Conservation (phyloP, 2,797 vertebrate species). For the Molossus molossus region DNA sequence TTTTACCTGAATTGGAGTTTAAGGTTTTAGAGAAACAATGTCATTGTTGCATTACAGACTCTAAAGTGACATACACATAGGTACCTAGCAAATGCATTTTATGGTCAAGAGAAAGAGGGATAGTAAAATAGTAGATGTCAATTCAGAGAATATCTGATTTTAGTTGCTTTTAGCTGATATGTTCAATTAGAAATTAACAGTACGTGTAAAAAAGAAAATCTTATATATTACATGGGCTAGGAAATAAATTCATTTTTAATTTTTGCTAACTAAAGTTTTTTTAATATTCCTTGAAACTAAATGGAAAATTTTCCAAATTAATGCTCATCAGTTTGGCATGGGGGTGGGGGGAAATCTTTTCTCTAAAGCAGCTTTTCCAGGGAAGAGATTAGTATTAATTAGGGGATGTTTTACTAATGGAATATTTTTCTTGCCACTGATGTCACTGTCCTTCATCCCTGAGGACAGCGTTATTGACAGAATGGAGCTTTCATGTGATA, state of each 20-base stretch:
- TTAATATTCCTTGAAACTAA: constrained; percentile 81
- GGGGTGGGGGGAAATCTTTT: constrained; percentile 57
- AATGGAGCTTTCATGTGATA: neutral
- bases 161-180: constrained; percentile 64
- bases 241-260: constrained; percentile 74
- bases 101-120: constrained; percentile 24
- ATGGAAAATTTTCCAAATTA: constrained; percentile 86
- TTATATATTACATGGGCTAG: constrained; percentile 32
- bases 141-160: constrained; percentile 2
- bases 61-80: neutral
- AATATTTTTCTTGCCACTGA: constrained; percentile 82
- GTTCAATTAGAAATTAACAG: constrained; percentile 67
- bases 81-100: constrained; percentile 45
- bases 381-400: constrained; percentile 85
- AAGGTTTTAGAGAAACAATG: constrained; percentile 11
- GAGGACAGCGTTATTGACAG: constrained; percentile 60
- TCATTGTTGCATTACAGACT: neutral
- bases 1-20: constrained; percentile 6
- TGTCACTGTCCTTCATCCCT: constrained; percentile 75
- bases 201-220: constrained; percentile 32
- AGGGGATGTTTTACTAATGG: constrained; percentile 81
- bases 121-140: constrained; percentile 9
- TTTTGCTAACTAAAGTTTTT: constrained; percentile 75
- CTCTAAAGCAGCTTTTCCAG: constrained; percentile 80
- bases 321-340: constrained; percentile 69